Evolutionary conservation across 1,140 invertebrate genomes (phyloP).

Genomic region (Drosophila aff.): DNA sequence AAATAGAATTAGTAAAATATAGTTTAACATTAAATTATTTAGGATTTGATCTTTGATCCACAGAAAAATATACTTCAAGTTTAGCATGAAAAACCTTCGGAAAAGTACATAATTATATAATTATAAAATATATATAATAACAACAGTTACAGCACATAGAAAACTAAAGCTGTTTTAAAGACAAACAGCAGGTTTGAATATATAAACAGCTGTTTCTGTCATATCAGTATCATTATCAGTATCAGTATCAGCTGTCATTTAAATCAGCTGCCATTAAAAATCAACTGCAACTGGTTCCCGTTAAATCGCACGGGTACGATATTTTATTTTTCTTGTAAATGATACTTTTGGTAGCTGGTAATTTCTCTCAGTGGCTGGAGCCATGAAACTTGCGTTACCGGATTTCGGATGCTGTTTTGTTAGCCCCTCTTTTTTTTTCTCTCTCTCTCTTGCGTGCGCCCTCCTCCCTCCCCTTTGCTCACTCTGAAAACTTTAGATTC

Average conservation of each 20-base stretch:
- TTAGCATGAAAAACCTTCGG: too few species aligned
- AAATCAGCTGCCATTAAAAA: background rate
- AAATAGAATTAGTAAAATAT: too few species aligned
- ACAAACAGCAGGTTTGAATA: background rate
- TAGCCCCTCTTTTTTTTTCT: background rate
- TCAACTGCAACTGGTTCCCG: background rate
- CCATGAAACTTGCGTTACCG: conserved; percentile 80
- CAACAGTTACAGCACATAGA: background rate
- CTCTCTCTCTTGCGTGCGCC: background rate
- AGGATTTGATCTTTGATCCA: too few species aligned
- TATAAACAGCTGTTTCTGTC: background rate
- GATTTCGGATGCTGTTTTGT: conserved; percentile 75
- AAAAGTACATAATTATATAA: too few species aligned
- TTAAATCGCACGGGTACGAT: background rate
- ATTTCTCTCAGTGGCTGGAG: conserved; percentile 36
- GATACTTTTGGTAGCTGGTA: background rate
- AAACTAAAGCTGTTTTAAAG: background rate
- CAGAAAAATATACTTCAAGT: too few species aligned
- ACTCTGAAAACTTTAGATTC: conserved; percentile 40
- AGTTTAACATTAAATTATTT: too few species aligned
- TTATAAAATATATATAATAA: too few species aligned
- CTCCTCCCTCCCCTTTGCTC: conserved; percentile 11
- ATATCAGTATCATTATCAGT: too few species aligned
- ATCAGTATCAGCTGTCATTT: too few species aligned
- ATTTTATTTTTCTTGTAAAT: background rate